Evolutionary conservation across 2,113 vertebrate genomes (phyloP), one percentile per base, ranked within the genome.

Genomic region (Prinia subflava): DNA sequence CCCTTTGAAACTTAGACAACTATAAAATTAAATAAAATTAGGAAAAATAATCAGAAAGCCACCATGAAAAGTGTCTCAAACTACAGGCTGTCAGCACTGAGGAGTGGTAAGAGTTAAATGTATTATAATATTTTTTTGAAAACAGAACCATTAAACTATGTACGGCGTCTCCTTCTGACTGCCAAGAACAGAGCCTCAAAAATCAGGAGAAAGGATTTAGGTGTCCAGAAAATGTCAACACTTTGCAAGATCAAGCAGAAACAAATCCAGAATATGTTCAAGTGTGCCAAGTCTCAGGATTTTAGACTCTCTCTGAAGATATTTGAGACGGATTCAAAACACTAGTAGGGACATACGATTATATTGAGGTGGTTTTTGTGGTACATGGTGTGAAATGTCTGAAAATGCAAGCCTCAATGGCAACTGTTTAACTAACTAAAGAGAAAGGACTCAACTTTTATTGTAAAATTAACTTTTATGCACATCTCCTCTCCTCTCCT

Each of bases 211-310:
- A 92, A 92, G n/a, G 18, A 86, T 88, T 81, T 70, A 83, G 30
- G 44, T 79, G 35, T 86, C 67, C 78, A 74, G 63, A 12, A 85
- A 92, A 17, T 49, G 52, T 77, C 79, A 89, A 79, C 62, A 83
- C 67, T 67, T 90, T 35, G 18, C 53, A 93, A 90, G 64, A 87
- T 75, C 78, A 93, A 55, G 53, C 64, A 94, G 80, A 95, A 94
- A 77, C 39, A 75, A 90, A 74, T 59, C 27, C 80, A 65, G 35
- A 91, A 65, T 35, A 59, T 6, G 18, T 37, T 35, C 41, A 46
- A 64, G 8, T 60, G 31, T n/a, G 55, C 56, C 52, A 91, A 44
- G n/a, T 64, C 35, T 74, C 1, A 0, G 55, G 47, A 83, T 83
- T 92, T 94, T 67, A 86, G 59, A 55, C 28, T 65, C 33, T 70